Conservation (phyloP, 2,888 invertebrate species). For the Thecocarcelia acutangulata region DNA sequence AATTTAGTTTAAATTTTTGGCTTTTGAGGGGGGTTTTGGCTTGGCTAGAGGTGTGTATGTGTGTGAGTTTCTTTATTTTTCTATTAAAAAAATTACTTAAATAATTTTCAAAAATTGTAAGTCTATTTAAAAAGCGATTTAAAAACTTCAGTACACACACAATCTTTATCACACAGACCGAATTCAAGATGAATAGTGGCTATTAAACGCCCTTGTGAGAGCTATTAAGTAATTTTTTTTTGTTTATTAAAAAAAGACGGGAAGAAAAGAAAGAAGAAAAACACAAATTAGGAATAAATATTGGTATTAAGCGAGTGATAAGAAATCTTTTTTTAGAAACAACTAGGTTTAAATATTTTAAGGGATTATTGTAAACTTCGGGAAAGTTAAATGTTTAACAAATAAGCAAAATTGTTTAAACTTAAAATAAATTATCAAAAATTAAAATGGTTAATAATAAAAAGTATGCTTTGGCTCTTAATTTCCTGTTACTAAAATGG, state of each 20-base stretch:
- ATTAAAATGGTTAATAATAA: no score
- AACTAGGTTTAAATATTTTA: slow-evolving; percentile 18
- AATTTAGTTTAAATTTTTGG: slow-evolving; percentile 54
- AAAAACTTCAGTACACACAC: slow-evolving; percentile 80
- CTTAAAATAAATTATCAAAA: no score
- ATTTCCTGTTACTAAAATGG: no score
- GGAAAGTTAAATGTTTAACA: neutral
- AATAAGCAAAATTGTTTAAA: no score
- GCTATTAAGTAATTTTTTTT: slow-evolving; percentile 72
- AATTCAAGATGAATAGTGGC: slow-evolving; percentile 81
- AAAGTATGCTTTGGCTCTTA: no score
- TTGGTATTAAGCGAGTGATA: slow-evolving; percentile 43
- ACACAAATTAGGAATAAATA: slow-evolving; percentile 62
- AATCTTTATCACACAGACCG: slow-evolving; percentile 80
- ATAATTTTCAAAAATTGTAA: slow-evolving; percentile 45
- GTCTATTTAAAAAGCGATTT: slow-evolving; percentile 79
- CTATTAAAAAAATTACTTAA: slow-evolving; percentile 42
- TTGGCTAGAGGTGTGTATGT: slow-evolving; percentile 50
- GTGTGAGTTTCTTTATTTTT: no score
- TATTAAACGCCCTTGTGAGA: slow-evolving; percentile 79
- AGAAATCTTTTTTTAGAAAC: slow-evolving; percentile 19
- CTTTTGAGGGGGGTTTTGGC: slow-evolving; percentile 35
- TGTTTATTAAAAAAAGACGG: slow-evolving; percentile 67
- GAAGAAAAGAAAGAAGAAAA: slow-evolving; percentile 62
- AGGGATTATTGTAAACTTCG: slow-evolving; percentile 10